phyloP scores from a whole-genome alignment of 2,888 invertebrate species.

The Heliconius charithonia region DNA sequence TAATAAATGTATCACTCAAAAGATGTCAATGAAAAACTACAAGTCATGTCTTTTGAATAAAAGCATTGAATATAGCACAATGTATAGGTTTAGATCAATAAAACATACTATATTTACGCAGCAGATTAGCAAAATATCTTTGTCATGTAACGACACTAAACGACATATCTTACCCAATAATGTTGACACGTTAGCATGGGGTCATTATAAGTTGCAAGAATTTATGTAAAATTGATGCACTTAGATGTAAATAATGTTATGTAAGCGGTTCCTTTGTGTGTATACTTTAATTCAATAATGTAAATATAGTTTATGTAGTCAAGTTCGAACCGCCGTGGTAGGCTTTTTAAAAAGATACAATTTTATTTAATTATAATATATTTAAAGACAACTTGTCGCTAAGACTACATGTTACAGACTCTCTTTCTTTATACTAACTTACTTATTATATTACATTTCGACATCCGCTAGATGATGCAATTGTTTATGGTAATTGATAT shows the following conservation, averaged over 20 bases:
- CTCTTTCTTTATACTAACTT: no score
- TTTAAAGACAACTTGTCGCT: no score
- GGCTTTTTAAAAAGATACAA: no score
- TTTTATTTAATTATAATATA: no score
- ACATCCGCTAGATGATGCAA: no score
- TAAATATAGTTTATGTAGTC: no score
- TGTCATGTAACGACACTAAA: constrained; percentile 35
- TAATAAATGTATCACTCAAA: neutral
- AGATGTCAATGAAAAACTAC: neutral
- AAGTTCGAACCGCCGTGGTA: no score
- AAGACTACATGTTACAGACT: no score
- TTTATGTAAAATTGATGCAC: neutral
- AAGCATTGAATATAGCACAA: neutral
- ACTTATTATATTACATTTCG: no score
- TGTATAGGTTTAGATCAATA: constrained; percentile 41
- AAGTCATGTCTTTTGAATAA: constrained; percentile 9
- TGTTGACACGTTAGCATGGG: constrained; percentile 35
- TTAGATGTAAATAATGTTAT: neutral
- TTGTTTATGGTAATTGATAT: no score
- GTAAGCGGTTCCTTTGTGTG: no score
- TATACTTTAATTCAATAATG: no score
- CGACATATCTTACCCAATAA: constrained; percentile 11
- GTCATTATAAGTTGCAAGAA: constrained; percentile 35
- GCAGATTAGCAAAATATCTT: constrained; percentile 30
- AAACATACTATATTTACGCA: constrained; percentile 49